Base-by-base conservation (phyloP, 2,888 invertebrate genomes). In the Cantharis lateralis region DNA sequence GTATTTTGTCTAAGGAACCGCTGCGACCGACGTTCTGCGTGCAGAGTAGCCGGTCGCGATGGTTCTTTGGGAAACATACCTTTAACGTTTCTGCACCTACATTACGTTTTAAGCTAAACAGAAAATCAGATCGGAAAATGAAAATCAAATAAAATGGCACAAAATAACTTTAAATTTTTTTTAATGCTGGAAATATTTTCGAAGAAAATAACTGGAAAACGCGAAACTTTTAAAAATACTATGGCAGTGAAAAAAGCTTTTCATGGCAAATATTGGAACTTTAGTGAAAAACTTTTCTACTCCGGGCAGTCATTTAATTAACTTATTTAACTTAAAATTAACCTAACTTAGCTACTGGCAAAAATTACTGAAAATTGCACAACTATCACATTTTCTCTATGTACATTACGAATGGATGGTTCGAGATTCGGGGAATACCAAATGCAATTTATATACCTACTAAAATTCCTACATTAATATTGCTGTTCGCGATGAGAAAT, bases 331-430 rank as follows among this genome's bases (percentile, higher is more conserved):
- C 10, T 3, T 66, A 20, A 3, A 66, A n/a, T 66, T 66, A 48
- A n/a, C 16, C 9, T 15, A 66, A 66, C 15, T n/a, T n/a, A 66
- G 18, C 64, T 66, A 66, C 64, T 66, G 64, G 64, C 64, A 66
- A 66, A 66, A 20, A 24, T 66, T 18, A 20, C 24, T 66, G 66
- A 68, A 75, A 28, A 81, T 81, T 81, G 81, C 81, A 81, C 80
- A 71, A 80, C 61, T 80, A 79, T 78, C 79, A 80, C 80, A 79
- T 70, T 77, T 72, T 62, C 71, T 16, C 72, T 71, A 64, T 68
- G 71, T 78, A 76, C 74, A 74, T 71, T 68, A 13, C 13, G 11
- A 32, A 32, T 32, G 5, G 5, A n/a, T 48, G 48, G 1, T 28
- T 28, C 13, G 24, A 78, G 71, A 75, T 77, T 76, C 73, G 74